Conservation (phyloP, 2,113 vertebrate genomes). For the Gyps fulvus region DNA sequence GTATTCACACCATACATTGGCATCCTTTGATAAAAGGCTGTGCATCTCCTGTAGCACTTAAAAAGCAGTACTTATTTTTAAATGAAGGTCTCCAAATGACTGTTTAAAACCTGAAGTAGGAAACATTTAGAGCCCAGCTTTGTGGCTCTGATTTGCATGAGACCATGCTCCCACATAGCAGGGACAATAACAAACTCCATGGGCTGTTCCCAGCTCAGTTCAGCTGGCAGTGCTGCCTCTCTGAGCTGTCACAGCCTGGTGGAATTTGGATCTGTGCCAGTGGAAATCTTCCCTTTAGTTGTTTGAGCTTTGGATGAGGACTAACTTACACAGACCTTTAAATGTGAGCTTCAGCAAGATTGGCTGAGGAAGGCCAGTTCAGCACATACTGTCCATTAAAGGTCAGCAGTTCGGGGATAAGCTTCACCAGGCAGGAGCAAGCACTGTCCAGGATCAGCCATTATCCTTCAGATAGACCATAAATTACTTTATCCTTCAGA, state of each 20-base stretch:
- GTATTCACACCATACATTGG: neutral
- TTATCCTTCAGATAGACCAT: neutral
- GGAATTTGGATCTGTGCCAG: neutral
- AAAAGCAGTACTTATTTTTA: neutral
- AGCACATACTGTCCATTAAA: neutral
- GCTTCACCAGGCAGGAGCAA: neutral
- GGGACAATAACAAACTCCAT: rapidly evolving
- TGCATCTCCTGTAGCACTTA: neutral
- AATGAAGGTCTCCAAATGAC: neutral
- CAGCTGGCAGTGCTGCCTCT: neutral
- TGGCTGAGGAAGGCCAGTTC: neutral
- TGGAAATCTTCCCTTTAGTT: neutral
- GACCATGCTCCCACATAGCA: neutral
- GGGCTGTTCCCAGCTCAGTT: rapidly evolving
- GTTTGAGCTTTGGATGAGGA: neutral
- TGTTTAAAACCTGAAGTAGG: neutral
- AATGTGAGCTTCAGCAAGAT: neutral
- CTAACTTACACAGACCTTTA: neutral
- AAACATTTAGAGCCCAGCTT: neutral
- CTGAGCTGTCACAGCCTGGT: neutral
- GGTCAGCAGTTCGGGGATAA: neutral
- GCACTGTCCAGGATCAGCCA: neutral
- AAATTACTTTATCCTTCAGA: neutral
- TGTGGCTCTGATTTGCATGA: neutral
- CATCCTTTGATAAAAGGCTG: neutral